Base-by-base conservation (phyloP, 2,797 vertebrate species). In the Buphagus erythrorhynchus region DNA sequence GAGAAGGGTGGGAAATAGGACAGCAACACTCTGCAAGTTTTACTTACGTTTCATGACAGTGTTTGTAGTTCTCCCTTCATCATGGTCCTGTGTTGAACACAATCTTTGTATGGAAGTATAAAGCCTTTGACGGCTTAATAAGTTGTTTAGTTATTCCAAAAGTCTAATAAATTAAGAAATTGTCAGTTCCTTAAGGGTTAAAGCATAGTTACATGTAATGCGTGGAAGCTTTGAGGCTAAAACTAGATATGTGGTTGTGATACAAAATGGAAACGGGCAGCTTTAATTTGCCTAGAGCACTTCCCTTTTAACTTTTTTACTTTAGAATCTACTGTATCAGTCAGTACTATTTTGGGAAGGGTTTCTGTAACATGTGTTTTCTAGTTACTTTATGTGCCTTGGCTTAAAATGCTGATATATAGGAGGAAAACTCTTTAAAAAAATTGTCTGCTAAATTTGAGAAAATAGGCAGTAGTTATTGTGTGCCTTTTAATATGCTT, bases 291-390 rank as follows among this genome's bases (percentile, higher is more conserved):
- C 38, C 33, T 69, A 6, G 13, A 67, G 6, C 13, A 14, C 18
- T 86, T 95, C 28, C 28, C 14, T 67, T 91, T 76, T 68, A 73
- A 17, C 22, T 7, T 67, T 91, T 76, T 68, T 69, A 19, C 22
- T 8, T 83, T n/a, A 55, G 58, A 73, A 77, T 22, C 8, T 29
- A 4, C 13, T 48, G 0, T 54, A 26, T 43, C 5, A 5, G 13
- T 69, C 10, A 25, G 17, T 57, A 25, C 29, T 79, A 8, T 76
- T 91, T 85, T 24, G 25, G 43, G 25, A 81, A 21, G 17, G 2
- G 4, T 35, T 84, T 84, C 48, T 72, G 25, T 62, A 42, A 58
- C 7, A 4, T 0, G 0, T 29, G 11, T 78, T 58, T 86, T 66
- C 40, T 51, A 38, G 29, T 42, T 72, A 21, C 5, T 84, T 68